Evolutionary conservation across 2,888 invertebrate genomes (phyloP).

Genomic region (Blomia tropicalis): DNA sequence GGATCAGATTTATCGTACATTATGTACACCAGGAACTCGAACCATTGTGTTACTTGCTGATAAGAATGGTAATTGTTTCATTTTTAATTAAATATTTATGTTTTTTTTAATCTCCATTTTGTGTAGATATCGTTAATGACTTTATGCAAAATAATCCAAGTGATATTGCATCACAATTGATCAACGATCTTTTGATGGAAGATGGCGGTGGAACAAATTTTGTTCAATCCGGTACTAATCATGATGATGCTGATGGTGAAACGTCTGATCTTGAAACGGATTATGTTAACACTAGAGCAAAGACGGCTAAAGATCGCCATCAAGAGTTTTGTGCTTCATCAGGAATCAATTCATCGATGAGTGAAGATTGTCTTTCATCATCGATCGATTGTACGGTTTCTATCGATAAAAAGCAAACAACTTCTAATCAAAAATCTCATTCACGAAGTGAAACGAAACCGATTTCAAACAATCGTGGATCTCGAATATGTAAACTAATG

Average conservation of each 20-base stretch:
- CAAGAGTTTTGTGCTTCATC: background rate
- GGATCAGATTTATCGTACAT: background rate
- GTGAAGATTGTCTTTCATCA: background rate
- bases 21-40: slow-evolving; percentile 11
- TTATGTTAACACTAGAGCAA: too few relatives aligned
- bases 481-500: background rate
- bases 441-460: too few relatives aligned
- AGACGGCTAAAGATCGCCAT: too few relatives aligned
- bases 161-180: background rate
- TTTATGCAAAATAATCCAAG: background rate
- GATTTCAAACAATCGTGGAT: slow-evolving; percentile 1
- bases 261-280: background rate
- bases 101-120: background rate
- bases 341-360: slow-evolving; percentile 9
- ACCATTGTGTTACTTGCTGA: background rate
- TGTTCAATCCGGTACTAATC: background rate
- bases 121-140: background rate
- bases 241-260: background rate
- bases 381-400: background rate
- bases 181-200: background rate
- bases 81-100: background rate
- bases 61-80: slow-evolving; percentile 5
- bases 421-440: too few relatives aligned
- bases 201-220: background rate
- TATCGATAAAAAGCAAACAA: too few relatives aligned